Conservation (phyloP, 2,888 invertebrate species). For the Lacanobia wlatinum region DNA sequence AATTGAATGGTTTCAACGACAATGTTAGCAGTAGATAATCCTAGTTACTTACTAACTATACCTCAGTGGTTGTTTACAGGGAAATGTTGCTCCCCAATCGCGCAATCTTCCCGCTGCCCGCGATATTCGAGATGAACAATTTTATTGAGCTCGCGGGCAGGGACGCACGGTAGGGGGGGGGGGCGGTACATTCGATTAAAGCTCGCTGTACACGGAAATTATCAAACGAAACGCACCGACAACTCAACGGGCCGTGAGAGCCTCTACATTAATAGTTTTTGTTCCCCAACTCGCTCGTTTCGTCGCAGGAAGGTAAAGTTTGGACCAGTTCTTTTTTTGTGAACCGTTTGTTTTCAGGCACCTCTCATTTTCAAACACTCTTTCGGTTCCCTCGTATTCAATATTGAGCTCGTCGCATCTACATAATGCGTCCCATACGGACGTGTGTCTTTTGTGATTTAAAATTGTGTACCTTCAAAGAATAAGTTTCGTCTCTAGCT, state of each 20-base stretch:
- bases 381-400: conserved; percentile 68
- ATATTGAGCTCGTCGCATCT: conserved; percentile 73
- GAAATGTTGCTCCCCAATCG: conserved; percentile 69
- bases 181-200: conserved; percentile 88
- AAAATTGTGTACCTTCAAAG: conserved; percentile 52
- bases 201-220: conserved; percentile 88
- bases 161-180: conserved; percentile 57
- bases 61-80: conserved; percentile 55
- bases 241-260: conserved; percentile 87
- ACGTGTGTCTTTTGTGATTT: conserved; percentile 68
- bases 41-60: neutral
- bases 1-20: neutral
- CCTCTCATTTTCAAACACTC: conserved; percentile 75
- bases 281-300: conserved; percentile 83
- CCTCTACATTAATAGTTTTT: conserved; percentile 89
- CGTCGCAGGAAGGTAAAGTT: conserved; percentile 81
- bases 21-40: neutral
- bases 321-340: conserved; percentile 70
- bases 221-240: conserved; percentile 89
- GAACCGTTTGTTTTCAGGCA: conserved; percentile 77
- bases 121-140: conserved; percentile 83
- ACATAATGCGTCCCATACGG: conserved; percentile 65
- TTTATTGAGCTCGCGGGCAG: conserved; percentile 78
- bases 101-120: conserved; percentile 69
- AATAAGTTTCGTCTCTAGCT: conserved; percentile 50